These are phyloP conservation scores for Rapana venosa DNA, from an alignment of 2,888 invertebrate species.

Conservation along the genomic window DNA sequence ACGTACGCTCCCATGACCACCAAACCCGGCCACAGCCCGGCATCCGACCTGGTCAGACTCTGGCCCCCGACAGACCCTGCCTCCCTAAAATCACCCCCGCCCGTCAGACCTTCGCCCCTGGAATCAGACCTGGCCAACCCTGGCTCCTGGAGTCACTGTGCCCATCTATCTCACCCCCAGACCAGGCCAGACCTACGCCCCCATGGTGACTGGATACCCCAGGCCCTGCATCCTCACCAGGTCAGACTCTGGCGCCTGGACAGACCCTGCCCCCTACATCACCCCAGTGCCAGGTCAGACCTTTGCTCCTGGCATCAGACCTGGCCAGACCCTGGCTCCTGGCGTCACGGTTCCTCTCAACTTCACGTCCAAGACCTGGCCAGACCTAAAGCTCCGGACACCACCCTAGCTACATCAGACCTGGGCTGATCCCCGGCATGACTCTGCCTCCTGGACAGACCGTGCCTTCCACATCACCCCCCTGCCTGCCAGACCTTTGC, in stretches of 20 bases:
- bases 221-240: constrained; percentile 54
- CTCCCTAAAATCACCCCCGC: constrained; percentile 52
- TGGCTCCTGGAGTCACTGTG: constrained; percentile 46
- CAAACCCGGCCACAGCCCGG: constrained; percentile 55
- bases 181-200: constrained; percentile 54
- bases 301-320: constrained; percentile 56
- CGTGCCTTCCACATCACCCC: constrained; percentile 51
- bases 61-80: constrained; percentile 55
- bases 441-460: constrained; percentile 58
- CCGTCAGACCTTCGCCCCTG: constrained; percentile 58
- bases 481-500: constrained; percentile 56
- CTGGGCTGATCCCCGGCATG: constrained; percentile 52
- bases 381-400: constrained; percentile 52
- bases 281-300: constrained; percentile 58
- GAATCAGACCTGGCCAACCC: constrained; percentile 51
- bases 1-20: constrained; percentile 55
- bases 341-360: constrained; percentile 47
- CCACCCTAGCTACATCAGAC: constrained; percentile 52
- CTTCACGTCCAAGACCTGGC: constrained; percentile 54
- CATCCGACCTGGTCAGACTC: constrained; percentile 57
- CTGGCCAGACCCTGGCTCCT: constrained; percentile 50
- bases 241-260: constrained; percentile 56
- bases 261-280: constrained; percentile 54
- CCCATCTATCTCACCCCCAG: constrained; percentile 52
- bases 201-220: constrained; percentile 55